These are phyloP conservation scores for Carassius auratus DNA, from an alignment of 2,113 vertebrate genomes.

Conservation along the genomic window DNA sequence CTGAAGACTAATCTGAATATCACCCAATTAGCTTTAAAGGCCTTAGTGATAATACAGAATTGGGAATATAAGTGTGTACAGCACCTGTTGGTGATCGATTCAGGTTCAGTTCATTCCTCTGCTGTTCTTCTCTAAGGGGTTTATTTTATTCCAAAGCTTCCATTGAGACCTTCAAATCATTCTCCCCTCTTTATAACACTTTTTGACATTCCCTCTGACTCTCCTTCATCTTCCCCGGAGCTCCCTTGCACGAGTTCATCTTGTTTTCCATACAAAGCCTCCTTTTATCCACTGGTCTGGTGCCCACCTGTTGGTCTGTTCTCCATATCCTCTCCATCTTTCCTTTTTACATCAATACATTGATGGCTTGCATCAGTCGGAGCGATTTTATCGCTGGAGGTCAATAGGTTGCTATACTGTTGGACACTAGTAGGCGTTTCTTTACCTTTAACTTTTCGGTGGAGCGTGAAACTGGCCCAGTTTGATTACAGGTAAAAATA, in stretches of 20 bases:
- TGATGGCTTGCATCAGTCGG: not conserved
- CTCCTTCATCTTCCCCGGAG: slow-evolving; percentile 22
- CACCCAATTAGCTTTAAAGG: too few relatives aligned
- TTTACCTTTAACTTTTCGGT: too few relatives aligned
- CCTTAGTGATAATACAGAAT: too few relatives aligned
- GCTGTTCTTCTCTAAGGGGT: slow-evolving; percentile 3
- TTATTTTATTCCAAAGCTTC: slow-evolving; percentile 13
- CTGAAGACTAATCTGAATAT: not conserved
- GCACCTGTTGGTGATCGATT: slow-evolving; percentile 1
- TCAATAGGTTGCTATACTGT: not conserved
- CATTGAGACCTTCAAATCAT: slow-evolving; percentile 34
- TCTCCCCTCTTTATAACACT: slow-evolving; percentile 27
- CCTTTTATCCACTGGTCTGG: slow-evolving; percentile 68
- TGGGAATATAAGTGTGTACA: not conserved
- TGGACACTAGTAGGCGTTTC: not conserved
- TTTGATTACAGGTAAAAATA: too few relatives aligned
- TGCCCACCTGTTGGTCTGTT: slow-evolving; percentile 72
- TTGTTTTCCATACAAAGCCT: slow-evolving; percentile 68
- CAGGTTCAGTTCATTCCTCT: slow-evolving; percentile 21
- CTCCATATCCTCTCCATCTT: slow-evolving; percentile 58
- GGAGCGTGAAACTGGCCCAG: too few relatives aligned
- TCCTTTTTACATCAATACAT: not conserved
- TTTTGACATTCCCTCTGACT: slow-evolving; percentile 30
- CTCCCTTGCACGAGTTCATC: slow-evolving; percentile 57
- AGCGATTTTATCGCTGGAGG: not conserved